Evolutionary conservation across 1,140 invertebrate species (phyloP).

Genomic region (Danaus melanippus): DNA sequence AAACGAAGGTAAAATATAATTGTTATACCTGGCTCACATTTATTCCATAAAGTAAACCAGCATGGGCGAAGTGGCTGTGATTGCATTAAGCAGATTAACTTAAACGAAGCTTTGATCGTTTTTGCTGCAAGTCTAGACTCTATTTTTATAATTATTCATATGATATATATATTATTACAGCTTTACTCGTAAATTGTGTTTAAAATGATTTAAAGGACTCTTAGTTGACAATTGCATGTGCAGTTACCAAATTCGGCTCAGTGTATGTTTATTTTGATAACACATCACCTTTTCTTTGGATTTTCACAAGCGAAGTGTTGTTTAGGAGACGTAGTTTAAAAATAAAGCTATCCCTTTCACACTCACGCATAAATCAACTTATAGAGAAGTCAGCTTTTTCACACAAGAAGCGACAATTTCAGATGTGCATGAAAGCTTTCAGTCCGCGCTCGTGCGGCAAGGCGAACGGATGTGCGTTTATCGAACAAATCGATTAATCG

Average conservation of each 20-base stretch:
- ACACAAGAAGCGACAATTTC: slow-evolving; percentile 35
- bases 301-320: slow-evolving; percentile 32
- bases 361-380: slow-evolving; percentile 20
- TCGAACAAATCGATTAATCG: slow-evolving; percentile 24
- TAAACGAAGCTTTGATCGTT: slow-evolving; percentile 4
- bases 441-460: slow-evolving; percentile 56
- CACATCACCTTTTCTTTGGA: slow-evolving; percentile 51
- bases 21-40: too few species aligned
- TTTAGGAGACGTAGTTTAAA: slow-evolving; percentile 12
- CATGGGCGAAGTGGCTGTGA: slow-evolving; percentile 2
- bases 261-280: slow-evolving; percentile 61
- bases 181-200: too few species aligned
- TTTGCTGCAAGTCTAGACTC: neutral
- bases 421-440: slow-evolving; percentile 50
- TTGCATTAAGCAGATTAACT: slow-evolving; percentile 12
- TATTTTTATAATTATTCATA: slow-evolving; percentile 6
- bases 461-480: slow-evolving; percentile 35
- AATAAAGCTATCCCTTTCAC: slow-evolving; percentile 32
- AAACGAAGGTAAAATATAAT: too few species aligned
- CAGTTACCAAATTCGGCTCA: slow-evolving; percentile 33
- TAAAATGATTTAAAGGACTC: neutral
- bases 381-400: slow-evolving; percentile 38
- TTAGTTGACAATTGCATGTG: slow-evolving; percentile 18
- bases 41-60: too few species aligned
- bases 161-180: neutral